phyloP scores from a whole-genome alignment of 2,113 vertebrate genomes.

The Saimiri boliviensis region DNA sequence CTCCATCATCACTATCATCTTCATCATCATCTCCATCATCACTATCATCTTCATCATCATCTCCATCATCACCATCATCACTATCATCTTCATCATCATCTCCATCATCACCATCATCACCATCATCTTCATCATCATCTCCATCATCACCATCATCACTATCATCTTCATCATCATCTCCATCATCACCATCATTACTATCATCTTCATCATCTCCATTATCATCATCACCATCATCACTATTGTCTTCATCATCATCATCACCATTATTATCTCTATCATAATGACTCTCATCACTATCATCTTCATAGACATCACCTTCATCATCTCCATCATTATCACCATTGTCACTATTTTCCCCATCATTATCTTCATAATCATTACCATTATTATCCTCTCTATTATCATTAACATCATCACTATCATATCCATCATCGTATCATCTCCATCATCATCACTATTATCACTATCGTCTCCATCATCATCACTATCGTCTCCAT shows the following conservation, averaged over 20 bases:
- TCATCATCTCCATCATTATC: neutral
- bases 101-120: fast-evolving
- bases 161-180: fast-evolving
- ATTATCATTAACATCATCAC: fast-evolving
- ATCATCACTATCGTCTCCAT: too few relatives aligned
- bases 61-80: fast-evolving
- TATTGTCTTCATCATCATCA: fast-evolving
- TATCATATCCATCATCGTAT: fast-evolving
- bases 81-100: too few relatives aligned
- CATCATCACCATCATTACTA: fast-evolving
- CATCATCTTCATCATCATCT: neutral
- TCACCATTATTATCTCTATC: fast-evolving
- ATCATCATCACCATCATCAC: too few relatives aligned
- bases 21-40: fast-evolving
- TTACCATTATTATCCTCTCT: fast-evolving
- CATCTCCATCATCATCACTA: fast-evolving
- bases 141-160: neutral
- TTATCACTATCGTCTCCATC: fast-evolving
- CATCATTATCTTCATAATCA: fast-evolving
- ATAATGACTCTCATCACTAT: fast-evolving
- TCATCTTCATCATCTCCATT: too few relatives aligned
- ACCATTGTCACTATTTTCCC: too few relatives aligned
- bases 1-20: too few relatives aligned
- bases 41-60: fast-evolving
- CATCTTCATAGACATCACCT: too few relatives aligned